Conservation (phyloP, 2,113 vertebrate genomes). For the Chaetops frenatus region DNA sequence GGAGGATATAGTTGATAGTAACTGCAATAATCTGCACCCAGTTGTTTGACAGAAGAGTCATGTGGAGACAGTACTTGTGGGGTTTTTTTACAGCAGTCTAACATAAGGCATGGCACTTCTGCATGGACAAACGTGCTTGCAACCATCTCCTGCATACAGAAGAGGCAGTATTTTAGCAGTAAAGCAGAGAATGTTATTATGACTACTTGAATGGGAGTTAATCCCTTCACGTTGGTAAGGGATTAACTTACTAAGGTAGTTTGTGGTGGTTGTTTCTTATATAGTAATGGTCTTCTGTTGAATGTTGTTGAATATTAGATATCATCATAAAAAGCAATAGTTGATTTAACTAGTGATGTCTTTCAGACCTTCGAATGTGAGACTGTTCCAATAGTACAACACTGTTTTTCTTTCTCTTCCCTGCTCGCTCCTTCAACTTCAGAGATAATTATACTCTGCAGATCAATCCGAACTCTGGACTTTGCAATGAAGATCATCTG, state of each 20-base stretch:
- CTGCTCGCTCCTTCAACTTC: constrained; percentile 37
- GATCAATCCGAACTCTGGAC: constrained; percentile 96
- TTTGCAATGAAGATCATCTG: constrained; percentile 97
- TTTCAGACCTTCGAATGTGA: background rate
- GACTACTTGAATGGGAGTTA: background rate
- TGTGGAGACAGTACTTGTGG: background rate
- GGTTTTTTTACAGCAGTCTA: background rate
- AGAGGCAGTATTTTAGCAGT: background rate
- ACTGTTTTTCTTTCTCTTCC: constrained; percentile 24
- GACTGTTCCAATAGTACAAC: background rate
- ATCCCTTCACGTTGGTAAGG: background rate
- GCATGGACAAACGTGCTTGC: background rate
- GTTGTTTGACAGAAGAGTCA: background rate
- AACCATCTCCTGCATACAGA: background rate
- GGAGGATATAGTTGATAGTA: background rate
- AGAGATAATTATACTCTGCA: constrained; percentile 98
- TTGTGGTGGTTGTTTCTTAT: background rate
- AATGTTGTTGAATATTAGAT: background rate
- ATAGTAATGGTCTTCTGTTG: background rate
- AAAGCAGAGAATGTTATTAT: background rate
- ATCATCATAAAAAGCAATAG: background rate
- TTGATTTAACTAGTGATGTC: background rate
- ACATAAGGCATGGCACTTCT: background rate
- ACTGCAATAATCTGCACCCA: background rate
- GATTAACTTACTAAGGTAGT: background rate